Percentiles rank a stretch among this genome's conserved stretches.
Evolutionary conservation across 2,113 vertebrate genomes (phyloP).

Genomic region (Paradoxurus hermaphroditus): DNA sequence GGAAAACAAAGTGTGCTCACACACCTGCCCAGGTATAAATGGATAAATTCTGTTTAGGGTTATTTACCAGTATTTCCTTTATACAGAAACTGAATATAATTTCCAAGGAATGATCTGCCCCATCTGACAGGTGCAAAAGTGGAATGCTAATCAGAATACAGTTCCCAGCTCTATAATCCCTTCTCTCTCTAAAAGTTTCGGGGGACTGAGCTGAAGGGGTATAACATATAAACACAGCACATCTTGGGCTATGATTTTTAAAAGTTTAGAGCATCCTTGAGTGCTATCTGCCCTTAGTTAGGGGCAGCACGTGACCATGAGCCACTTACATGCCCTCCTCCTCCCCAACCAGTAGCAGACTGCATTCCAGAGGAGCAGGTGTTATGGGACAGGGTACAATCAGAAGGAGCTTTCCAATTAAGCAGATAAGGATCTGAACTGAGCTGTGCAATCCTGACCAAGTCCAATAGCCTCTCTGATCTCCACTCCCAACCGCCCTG

Average conservation of each 20-base stretch:
- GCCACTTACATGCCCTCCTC: fast-evolving
- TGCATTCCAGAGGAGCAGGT: neutral
- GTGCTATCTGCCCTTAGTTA: neutral
- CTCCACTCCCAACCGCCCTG: neutral
- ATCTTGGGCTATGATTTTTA: neutral
- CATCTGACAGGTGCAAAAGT: neutral
- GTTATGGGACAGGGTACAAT: fast-evolving
- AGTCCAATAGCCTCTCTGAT: neutral
- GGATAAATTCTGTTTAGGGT: neutral
- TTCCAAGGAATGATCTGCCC: neutral
- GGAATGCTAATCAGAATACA: neutral
- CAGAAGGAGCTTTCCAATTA: neutral
- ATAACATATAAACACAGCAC: neutral
- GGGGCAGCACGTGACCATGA: neutral
- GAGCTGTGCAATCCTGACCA: neutral
- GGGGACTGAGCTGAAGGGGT: neutral
- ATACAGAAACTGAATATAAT: neutral
- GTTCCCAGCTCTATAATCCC: neutral
- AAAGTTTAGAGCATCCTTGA: neutral
- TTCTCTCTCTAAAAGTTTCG: neutral
- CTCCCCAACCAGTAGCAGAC: neutral
- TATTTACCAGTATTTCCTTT: neutral
- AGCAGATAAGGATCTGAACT: neutral
- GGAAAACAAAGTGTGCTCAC: neutral
- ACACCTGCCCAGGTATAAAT: neutral